Evolutionary conservation across 1,140 invertebrate species (phyloP), one percentile per base, ranked within the genome.

Genomic region (Diprion similis): DNA sequence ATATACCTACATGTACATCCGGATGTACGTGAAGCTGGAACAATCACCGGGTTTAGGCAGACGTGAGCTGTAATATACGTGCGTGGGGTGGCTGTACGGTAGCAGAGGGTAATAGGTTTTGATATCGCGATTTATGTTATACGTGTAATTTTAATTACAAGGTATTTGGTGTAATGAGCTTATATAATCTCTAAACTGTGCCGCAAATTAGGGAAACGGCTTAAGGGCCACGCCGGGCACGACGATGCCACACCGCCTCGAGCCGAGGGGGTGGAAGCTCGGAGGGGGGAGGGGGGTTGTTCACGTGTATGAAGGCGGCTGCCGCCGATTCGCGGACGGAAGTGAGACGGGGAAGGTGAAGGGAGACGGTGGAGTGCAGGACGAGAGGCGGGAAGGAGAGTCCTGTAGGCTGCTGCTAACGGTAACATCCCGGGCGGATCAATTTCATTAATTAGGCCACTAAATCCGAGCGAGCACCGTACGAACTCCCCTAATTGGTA

Each of bases 401-500:
- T 68, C 66, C 66, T 19, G 66, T 68, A 76, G 77, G 71, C 74
- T 71, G 79, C 75, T 77, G 75, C 77, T 74, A 76, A 59, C 51
- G 51, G 51, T 59, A 59, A 59, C 51, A 65, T 15, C 51, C 79
- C 78, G 78, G 77, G 79, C 77, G 78, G 81, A 85, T 84, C 81
- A 83, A 86, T 86, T 84, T 84, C 81, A 81, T 84, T 86, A 85
- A 86, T 85, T 81, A 85, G 83, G 77, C 82, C 80, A 84, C 78
- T 85, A 83, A 86, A 85, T 83, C 83, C 80, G 77, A 72, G 73
- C 77, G 72, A 77, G 73, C 76, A 66, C 17, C 65, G 72, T 72
- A 76, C 79, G 77, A 79, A 78, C 71, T 83, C 78, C 68, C 75
- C 79, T 84, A 83, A 85, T 85, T 85, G 82, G 81, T 80, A 80